Base-by-base conservation (phyloP, 1,140 invertebrate genomes). In the Bombus superbus region DNA sequence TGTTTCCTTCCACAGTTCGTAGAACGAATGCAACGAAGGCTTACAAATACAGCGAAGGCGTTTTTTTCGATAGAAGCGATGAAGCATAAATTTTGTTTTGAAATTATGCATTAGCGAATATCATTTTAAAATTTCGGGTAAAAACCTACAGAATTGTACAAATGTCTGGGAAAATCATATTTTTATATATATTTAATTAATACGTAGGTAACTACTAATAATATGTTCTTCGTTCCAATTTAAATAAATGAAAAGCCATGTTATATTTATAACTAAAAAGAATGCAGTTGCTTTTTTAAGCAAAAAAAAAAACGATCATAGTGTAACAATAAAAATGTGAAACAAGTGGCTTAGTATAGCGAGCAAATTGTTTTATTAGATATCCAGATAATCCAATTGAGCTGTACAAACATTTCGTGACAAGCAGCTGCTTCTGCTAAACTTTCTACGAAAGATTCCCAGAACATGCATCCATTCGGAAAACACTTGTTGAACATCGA, bases 401-500 rank as follows among this genome's bases (percentile, higher is more conserved):
- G 8, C 11, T 38, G 28, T 28, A 40, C 25, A 59, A 59, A 75
- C 44, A 28, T 66, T 80, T 74, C 35, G 35, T 62, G 59, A n/a
- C 71, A 83, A 76, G 40, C 38, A 38, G 59, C 6, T 57, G 40
- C 62, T 75, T 59, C 25, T 22, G 35, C 42, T 40, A 74, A 69
- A 78, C 81, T 88, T 89, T 73, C 73, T 66, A 32, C n/a, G 62
- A 66, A 71, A 84, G 75, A 57, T 62, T 78, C 78, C 87, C 69
- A 38, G 59, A 80, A 85, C 77, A 76, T 57, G 86, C 80, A 83
- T 72, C 68, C 85, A 84, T 87, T 90, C 75, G 82, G 80, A 80
- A 89, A 87, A 92, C 94, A 95, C 95, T 95, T 95, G 95, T 95
- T 95, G 95, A 94, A 91, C 87, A 90, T 87, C 79, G 88, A 87